Percentiles rank a stretch among this genome's conserved stretches.
These are phyloP conservation scores for Pipra filicauda DNA, from an alignment of 2,113 vertebrate species.

Conservation along the genomic window DNA sequence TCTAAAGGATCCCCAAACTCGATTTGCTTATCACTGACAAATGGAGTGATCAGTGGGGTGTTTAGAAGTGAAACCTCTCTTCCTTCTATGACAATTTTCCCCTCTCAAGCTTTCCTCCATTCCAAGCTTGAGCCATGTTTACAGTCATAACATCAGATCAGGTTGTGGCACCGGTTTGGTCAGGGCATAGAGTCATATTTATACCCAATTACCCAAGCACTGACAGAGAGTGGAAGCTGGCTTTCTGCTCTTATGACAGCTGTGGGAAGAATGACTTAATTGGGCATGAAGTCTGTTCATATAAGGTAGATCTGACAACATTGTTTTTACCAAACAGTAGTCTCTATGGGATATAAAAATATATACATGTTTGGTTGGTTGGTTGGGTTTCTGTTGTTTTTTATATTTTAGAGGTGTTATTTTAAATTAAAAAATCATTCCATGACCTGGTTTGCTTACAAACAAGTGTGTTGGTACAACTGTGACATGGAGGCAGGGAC, in stretches of 20 bases:
- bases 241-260: not conserved
- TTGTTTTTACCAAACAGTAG: not conserved
- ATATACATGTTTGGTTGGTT: not conserved
- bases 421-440: not conserved
- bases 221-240: not conserved
- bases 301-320: not conserved
- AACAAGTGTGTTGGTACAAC: not conserved
- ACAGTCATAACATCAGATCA: not conserved
- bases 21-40: not conserved
- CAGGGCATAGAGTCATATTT: not conserved
- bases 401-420: not conserved
- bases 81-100: not conserved
- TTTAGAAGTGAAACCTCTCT: not conserved
- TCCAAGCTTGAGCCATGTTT: not conserved
- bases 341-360: not conserved
- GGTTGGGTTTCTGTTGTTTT: not conserved
- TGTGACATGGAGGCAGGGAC: not conserved
- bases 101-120: not conserved
- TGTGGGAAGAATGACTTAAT: not conserved
- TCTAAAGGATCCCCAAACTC: not conserved
- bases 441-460: not conserved
- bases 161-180: rapidly evolving
- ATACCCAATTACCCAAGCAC: not conserved
- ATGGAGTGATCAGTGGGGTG: not conserved
- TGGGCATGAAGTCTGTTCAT: rapidly evolving